Percentiles rank a stretch among this genome's conserved stretches.
These are phyloP conservation scores for Hetaerina americana DNA, from an alignment of 1,140 invertebrate genomes.

Conservation along the genomic window DNA sequence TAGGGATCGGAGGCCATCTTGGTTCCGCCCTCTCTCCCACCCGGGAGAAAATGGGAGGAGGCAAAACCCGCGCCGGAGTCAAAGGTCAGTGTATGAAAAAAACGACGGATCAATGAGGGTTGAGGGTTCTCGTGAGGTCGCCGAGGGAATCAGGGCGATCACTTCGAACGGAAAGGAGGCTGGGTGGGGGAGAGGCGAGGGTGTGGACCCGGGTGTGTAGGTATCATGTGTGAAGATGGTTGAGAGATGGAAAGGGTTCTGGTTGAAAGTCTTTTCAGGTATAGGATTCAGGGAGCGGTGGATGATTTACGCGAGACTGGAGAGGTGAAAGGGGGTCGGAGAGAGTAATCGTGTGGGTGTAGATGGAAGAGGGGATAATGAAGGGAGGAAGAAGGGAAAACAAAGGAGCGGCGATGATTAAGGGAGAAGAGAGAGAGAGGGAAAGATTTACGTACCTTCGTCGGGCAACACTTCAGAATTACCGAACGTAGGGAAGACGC, in stretches of 20 bases:
- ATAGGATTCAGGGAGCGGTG: background rate
- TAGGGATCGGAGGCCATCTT: background rate
- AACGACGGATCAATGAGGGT: no score
- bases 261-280: no score
- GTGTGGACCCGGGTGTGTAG: no score
- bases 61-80: no score
- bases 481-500: no score
- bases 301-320: background rate
- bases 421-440: background rate
- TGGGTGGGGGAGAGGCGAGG: background rate
- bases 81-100: background rate
- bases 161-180: background rate
- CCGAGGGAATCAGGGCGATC: no score
- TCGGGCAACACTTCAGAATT: no score
- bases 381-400: background rate
- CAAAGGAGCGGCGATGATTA: background rate
- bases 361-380: background rate
- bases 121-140: background rate
- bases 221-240: no score
- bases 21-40: no score
- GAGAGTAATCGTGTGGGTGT: background rate
- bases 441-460: no score
- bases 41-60: no score
- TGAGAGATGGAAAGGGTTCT: background rate
- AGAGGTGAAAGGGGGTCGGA: no score